These are phyloP conservation scores for Clarias batrachus DNA, from an alignment of 2,113 vertebrate species.

Conservation along the genomic window DNA sequence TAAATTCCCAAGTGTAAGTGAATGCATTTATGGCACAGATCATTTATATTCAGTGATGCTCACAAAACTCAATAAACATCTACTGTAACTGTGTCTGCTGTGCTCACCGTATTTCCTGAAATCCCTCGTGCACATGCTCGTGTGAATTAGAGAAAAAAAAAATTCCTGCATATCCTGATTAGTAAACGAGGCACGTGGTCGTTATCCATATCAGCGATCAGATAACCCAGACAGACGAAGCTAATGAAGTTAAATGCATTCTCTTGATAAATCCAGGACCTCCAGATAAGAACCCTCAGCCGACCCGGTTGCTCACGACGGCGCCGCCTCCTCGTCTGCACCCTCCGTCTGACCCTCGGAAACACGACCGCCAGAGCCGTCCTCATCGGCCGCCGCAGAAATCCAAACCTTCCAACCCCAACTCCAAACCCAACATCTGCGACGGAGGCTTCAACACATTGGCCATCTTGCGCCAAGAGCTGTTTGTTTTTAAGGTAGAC, in stretches of 20 bases:
- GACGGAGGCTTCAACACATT: constrained; percentile 98
- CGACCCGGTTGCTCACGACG: constrained; percentile 92
- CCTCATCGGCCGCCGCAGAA: constrained; percentile 88
- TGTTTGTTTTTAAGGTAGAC: constrained; percentile 97
- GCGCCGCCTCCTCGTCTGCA: constrained; percentile 88
- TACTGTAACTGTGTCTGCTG: no score
- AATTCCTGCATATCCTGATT: neutral
- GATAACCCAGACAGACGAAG: neutral
- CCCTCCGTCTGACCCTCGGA: constrained; percentile 86
- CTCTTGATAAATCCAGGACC: constrained; percentile 80
- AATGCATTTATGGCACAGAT: neutral
- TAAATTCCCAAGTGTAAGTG: neutral
- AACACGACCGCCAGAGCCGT: constrained; percentile 87
- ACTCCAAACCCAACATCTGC: constrained; percentile 96
- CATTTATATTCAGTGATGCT: neutral
- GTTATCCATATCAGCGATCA: neutral
- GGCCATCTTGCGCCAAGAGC: constrained; percentile 93
- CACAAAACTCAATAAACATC: neutral
- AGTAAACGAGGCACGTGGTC: neutral
- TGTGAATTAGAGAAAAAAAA: neutral
- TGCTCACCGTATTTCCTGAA: no score
- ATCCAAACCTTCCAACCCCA: constrained; percentile 87
- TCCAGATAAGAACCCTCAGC: constrained; percentile 91
- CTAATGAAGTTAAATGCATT: neutral
- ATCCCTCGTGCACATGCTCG: neutral